Evolutionary conservation across 2,888 invertebrate species (phyloP).

Genomic region (Spodoptera exigua): DNA sequence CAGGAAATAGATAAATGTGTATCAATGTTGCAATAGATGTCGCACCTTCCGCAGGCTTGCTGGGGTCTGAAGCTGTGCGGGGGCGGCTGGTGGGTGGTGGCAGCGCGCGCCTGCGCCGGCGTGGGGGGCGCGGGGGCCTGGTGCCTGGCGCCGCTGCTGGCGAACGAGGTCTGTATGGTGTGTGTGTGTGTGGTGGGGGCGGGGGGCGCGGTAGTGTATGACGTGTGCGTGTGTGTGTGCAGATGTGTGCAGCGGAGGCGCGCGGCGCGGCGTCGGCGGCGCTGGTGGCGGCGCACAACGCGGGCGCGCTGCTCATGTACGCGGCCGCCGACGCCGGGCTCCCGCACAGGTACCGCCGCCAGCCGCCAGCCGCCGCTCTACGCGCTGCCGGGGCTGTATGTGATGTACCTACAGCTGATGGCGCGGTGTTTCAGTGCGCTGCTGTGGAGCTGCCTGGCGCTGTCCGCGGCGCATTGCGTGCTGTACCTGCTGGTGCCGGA

Average conservation of each 20-base stretch:
- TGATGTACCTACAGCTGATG: no score
- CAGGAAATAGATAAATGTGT: no score
- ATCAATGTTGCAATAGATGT: no score
- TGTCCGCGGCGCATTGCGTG: slow-evolving; percentile 71
- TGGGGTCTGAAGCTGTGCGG: slow-evolving; percentile 77
- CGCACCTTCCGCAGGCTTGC: slow-evolving; percentile 65
- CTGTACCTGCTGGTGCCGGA: slow-evolving; percentile 73
- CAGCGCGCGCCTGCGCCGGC: slow-evolving; percentile 74
- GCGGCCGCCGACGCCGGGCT: slow-evolving; percentile 70
- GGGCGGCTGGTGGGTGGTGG: slow-evolving; percentile 71
- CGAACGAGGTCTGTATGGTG: slow-evolving; percentile 67
- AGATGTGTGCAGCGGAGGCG: slow-evolving; percentile 71
- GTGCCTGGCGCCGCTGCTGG: slow-evolving; percentile 73
- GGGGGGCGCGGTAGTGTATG: no score
- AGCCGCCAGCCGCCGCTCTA: no score
- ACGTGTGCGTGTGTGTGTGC: slow-evolving; percentile 7
- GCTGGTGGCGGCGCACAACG: slow-evolving; percentile 74
- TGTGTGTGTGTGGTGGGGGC: not conserved
- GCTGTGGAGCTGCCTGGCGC: slow-evolving; percentile 68
- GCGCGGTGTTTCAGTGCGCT: slow-evolving; percentile 63
- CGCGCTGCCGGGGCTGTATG: no score
- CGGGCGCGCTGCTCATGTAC: slow-evolving; percentile 79
- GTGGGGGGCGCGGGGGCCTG: slow-evolving; percentile 78
- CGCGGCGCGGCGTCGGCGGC: slow-evolving; percentile 76
- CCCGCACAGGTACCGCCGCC: slow-evolving; percentile 62